Base-by-base conservation (phyloP, 2,888 invertebrate genomes). In the Allygus modestus region DNA sequence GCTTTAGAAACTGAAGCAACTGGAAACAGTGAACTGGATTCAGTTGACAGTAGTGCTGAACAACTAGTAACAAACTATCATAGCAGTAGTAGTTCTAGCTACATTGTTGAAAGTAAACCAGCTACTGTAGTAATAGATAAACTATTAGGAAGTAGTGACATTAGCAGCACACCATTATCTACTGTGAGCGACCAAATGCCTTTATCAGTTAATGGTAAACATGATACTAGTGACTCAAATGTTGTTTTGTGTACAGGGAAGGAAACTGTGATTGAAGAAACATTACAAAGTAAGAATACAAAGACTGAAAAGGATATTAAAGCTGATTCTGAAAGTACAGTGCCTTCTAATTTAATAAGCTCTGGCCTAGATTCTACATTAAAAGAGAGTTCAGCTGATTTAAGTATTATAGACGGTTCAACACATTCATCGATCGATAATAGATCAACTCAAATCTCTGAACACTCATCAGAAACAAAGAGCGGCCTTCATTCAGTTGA, bases 341-440 rank as follows among this genome's bases (percentile, higher is more conserved):
- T 65, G 51, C 75, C 84, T 71, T 69, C 61, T 58, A 69, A 69
- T 37, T 37, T 83, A 43, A 65, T 46, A 43, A 82, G 54, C 15
- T 65, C 77, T 26, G 82, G 73, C 31, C 77, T 77, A 73, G 28
- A 69, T 51, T 69, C 71, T 46, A 54, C 58, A 71, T 71, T 79
- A 61, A 58, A 61, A 20, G 79, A 26, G n/a, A 73, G 73, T 73
- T 73, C 73, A 73, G 5, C 23, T 41, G 73, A 31, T 20, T 28
- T 31, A 65, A 65, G 17, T 65, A 91, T 91, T 4, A 91, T 90
- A 87, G 91, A 91, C 69, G 91, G 91, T 87, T 91, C 92, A 87
- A 82, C 91, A 15, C 86, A 90, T 86, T 83, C 89, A 65, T 41
- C 41, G 4, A 28, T 12, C 15, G 65, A 65, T 17, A 28, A 65